Evolutionary conservation across 2,797 vertebrate genomes (phyloP), one percentile per base, ranked within the genome.

Genomic region (Cetoscarus ocellatus): DNA sequence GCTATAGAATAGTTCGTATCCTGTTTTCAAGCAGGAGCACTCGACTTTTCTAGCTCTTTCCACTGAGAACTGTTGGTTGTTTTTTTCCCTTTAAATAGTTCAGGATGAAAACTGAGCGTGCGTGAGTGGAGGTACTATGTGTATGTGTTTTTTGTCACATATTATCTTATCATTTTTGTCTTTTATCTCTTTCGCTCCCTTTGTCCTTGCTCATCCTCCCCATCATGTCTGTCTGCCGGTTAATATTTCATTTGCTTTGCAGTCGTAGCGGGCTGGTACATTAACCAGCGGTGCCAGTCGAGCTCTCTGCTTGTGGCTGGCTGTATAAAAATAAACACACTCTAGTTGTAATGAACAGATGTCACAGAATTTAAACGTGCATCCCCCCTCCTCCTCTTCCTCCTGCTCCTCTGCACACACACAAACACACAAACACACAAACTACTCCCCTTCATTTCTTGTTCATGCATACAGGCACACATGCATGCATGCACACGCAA

Each of bases 321-420:
- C 95, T 96, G 96, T 96, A 96, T 96, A 96, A 96, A 97, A 97
- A 96, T 96, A 94, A 93, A 93, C 92, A 94, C 92, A 93, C 90
- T 94, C 92, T 91, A 85, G 88, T 97, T 96, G 96, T 97, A 97
- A 96, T 96, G 96, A 97, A 96, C 96, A 97, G 96, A 97, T 97
- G 96, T 96, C 96, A 93, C 95, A 91, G 96, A 96, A 96, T 97
- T 96, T 96, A 95, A 96, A 95, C 95, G 93, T 93, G 94, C 94
- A 87, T 92, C 82, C 88, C 82, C 84, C 86, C 93, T 88, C 91
- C 84, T 42, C 91, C 61, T 12, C 63, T 49, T 12, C 68, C 40
- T 55, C 88, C 81, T 83, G 87, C 83, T 88, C 90, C 66, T 48
- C 56, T 12, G 40, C 62, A 58, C 45, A 75, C 77, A 85, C 80